Evolutionary conservation across 1,140 invertebrate genomes (phyloP).

Genomic region (Artemia franciscana): DNA sequence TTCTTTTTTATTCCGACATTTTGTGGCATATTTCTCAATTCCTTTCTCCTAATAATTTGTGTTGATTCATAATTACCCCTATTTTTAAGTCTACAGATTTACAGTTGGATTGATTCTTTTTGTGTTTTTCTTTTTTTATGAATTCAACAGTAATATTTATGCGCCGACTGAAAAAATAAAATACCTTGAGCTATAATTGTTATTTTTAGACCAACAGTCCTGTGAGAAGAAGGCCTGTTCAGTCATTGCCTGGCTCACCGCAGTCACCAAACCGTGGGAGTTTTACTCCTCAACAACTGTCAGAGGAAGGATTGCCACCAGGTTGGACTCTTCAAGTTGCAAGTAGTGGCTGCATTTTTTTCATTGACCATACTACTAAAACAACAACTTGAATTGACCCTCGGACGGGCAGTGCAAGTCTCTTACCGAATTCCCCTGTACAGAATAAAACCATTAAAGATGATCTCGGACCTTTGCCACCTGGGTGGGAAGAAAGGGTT

Average conservation of each 20-base stretch:
- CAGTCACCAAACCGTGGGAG: not conserved
- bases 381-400: constrained; percentile 88
- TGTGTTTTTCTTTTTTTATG: too few relatives aligned
- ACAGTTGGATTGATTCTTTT: too few relatives aligned
- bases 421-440: constrained; percentile 36
- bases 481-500: constrained; percentile 91
- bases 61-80: too few relatives aligned
- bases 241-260: not conserved
- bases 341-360: constrained; percentile 76
- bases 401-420: constrained; percentile 57
- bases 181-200: too few relatives aligned
- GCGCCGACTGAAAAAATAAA: too few relatives aligned
- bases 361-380: constrained; percentile 74
- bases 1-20: too few relatives aligned
- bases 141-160: too few relatives aligned
- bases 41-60: too few relatives aligned
- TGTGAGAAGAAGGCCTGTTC: not conserved
- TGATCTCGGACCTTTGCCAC: constrained; percentile 71
- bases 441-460: constrained; percentile 33
- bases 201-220: not conserved
- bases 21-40: too few relatives aligned
- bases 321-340: constrained; percentile 40
- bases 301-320: constrained; percentile 41
- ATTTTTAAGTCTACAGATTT: too few relatives aligned
- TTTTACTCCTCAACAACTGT: too few relatives aligned